Conservation (phyloP, 2,113 vertebrate genomes). For the Pelodiscus sinensis region DNA sequence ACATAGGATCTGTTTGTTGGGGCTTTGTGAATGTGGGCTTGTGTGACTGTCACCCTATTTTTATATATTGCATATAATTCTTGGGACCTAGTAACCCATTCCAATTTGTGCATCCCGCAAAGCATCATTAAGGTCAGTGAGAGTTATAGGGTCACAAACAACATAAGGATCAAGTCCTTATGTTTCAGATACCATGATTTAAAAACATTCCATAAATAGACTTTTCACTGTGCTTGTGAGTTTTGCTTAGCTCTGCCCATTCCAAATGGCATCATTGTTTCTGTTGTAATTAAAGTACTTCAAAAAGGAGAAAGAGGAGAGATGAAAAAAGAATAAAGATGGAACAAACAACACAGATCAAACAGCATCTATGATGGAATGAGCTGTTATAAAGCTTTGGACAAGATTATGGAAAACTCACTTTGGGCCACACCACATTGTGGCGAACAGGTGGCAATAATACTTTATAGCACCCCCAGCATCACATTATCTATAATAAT, state of each 20-base stretch:
- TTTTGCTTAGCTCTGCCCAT: background rate
- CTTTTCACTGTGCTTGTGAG: background rate
- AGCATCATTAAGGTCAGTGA: background rate
- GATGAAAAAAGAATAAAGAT: background rate
- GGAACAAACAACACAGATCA: background rate
- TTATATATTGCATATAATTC: background rate
- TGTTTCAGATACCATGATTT: background rate
- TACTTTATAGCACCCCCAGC: background rate
- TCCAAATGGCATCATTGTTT: background rate
- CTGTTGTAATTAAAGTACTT: background rate
- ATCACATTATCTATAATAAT: background rate
- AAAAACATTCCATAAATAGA: background rate
- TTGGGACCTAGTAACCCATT: background rate
- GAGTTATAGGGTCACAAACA: background rate
- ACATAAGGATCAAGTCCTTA: background rate
- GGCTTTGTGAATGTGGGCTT: background rate
- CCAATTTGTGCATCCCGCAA: background rate
- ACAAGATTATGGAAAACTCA: background rate
- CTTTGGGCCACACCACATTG: background rate
- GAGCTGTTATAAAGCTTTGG: background rate
- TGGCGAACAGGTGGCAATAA: background rate
- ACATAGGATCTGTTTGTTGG: background rate
- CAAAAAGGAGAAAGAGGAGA: background rate
- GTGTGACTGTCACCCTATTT: background rate
- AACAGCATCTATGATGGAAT: background rate